A percentile compares a stretch with the other conserved stretches of the same genome.
phyloP scores from a whole-genome alignment of 1,140 invertebrate species.

The Drosophila pruinosa region DNA sequence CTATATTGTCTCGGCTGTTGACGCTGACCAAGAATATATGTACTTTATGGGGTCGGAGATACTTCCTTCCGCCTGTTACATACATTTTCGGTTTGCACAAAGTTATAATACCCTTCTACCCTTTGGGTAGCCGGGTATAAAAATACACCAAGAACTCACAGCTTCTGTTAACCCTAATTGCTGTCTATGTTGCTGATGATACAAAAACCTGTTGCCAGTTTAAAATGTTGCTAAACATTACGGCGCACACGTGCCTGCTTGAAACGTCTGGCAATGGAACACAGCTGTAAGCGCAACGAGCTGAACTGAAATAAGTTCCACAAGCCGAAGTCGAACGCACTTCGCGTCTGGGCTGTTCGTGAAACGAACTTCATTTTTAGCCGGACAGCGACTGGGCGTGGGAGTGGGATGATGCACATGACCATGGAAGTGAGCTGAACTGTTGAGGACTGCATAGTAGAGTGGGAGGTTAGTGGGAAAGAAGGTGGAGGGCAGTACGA shows the following conservation, averaged over 20 bases:
- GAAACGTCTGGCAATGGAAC: constrained; percentile 45
- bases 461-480: background rate
- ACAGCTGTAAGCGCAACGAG: constrained; percentile 19
- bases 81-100: too few species aligned
- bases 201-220: constrained; percentile 57
- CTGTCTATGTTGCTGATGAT: constrained; percentile 27
- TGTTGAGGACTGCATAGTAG: background rate
- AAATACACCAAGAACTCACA: too few species aligned
- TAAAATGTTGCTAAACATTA: constrained; percentile 40
- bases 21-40: too few species aligned
- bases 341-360: constrained; percentile 3
- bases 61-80: too few species aligned
- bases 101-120: too few species aligned
- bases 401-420: constrained; percentile 14
- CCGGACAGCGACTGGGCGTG: background rate
- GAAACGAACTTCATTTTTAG: constrained; percentile 31
- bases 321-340: constrained; percentile 21
- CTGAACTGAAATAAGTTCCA: constrained; percentile 58
- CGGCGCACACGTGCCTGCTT: constrained; percentile 45
- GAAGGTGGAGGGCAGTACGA: background rate
- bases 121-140: too few species aligned
- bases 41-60: too few species aligned
- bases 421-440: constrained; percentile 27
- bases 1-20: too few species aligned
- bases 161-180: background rate